Percentiles rank a stretch among this genome's conserved stretches.
Evolutionary conservation across 2,797 vertebrate species (phyloP).

Genomic region (Meda fulgida): DNA sequence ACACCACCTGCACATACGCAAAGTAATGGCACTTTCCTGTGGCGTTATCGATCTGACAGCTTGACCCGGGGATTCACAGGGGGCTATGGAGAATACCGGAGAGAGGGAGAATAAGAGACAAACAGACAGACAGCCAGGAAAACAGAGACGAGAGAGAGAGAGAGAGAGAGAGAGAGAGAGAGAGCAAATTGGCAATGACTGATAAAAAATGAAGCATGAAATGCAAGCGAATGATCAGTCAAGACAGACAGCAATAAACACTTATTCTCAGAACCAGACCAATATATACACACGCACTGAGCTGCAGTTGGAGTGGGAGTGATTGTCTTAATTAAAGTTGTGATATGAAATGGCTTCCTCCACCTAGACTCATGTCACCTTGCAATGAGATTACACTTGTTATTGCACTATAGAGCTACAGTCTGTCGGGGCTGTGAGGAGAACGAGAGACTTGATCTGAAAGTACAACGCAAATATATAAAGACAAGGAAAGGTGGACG

Average conservation of each 20-base stretch:
- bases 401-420: constrained; percentile 21
- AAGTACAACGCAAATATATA: neutral
- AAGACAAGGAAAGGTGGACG: neutral
- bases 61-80: constrained; percentile 34
- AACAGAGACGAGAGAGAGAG: constrained; percentile 6
- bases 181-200: constrained; percentile 34
- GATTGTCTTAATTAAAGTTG: constrained; percentile 52
- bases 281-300: constrained; percentile 19
- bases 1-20: constrained; percentile 46
- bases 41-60: constrained; percentile 46
- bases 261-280: constrained; percentile 6
- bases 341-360: constrained; percentile 35
- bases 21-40: constrained; percentile 34
- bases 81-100: constrained; percentile 5
- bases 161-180: neutral
- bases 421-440: neutral
- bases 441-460: constrained; percentile 11
- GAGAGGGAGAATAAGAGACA: constrained; percentile 16
- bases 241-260: constrained; percentile 33
- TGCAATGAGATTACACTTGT: constrained; percentile 26
- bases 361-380: constrained; percentile 33
- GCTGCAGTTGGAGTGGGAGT: constrained; percentile 31
- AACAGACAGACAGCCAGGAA: neutral
- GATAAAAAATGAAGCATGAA: constrained; percentile 39
- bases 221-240: constrained; percentile 33